Conservation (phyloP, 2,113 vertebrate genomes). For the Diphyllodes magnificus region DNA sequence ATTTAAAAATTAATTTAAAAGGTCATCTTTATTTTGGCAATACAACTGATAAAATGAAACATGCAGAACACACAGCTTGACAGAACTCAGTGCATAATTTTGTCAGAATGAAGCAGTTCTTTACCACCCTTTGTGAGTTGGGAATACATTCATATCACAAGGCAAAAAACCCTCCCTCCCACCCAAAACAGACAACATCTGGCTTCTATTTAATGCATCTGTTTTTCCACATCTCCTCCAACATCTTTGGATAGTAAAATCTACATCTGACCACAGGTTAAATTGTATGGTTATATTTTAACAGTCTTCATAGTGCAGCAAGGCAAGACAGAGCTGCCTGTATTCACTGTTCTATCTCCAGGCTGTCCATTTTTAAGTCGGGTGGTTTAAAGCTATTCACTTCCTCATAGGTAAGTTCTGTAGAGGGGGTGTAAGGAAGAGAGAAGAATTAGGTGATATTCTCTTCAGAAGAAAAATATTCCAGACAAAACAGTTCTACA, state of each 20-base stretch:
- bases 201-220: conserved; percentile 9
- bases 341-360: conserved; percentile 85
- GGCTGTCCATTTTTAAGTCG: conserved; percentile 78
- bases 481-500: not conserved
- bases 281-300: conserved; percentile 38
- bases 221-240: conserved; percentile 36
- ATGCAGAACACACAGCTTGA: conserved; percentile 54
- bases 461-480: not conserved
- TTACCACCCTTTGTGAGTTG: not conserved
- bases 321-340: conserved; percentile 16
- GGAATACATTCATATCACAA: conserved; percentile 64
- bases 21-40: conserved; percentile 55
- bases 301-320: conserved; percentile 59
- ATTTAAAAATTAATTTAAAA: conserved; percentile 39
- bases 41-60: conserved; percentile 59
- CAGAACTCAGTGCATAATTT: conserved; percentile 68
- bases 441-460: not conserved
- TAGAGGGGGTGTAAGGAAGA: not conserved
- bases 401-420: conserved; percentile 93
- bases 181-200: not conserved
- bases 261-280: conserved; percentile 23
- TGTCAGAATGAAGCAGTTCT: conserved; percentile 57
- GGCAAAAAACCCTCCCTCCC: not conserved
- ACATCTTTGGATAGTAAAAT: conserved; percentile 63
- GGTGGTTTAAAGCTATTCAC: conserved; percentile 87